Conservation (phyloP, 1,140 invertebrate species). For the Orchesella cincta region DNA sequence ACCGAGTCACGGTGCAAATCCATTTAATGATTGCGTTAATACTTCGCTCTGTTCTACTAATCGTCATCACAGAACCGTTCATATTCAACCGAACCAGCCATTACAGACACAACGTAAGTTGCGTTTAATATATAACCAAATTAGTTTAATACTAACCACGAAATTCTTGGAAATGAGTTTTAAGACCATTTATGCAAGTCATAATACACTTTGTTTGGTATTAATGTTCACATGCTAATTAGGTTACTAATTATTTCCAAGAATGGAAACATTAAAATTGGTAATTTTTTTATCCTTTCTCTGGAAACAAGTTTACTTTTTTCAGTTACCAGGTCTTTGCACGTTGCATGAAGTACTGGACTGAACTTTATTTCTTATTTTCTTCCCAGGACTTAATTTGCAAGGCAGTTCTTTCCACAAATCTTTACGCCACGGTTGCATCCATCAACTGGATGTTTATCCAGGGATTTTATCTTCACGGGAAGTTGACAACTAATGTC, state of each 20-base stretch:
- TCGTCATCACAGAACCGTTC: constrained; percentile 56
- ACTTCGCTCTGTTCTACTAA: constrained; percentile 56
- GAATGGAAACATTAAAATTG: too few relatives aligned
- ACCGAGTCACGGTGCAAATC: constrained; percentile 59
- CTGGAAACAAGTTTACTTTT: too few relatives aligned
- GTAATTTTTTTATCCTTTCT: too few relatives aligned
- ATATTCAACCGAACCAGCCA: constrained; percentile 44
- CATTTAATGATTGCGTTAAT: constrained; percentile 60
- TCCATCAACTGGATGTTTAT: constrained; percentile 65
- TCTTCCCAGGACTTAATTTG: constrained; percentile 59
- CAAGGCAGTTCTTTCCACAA: constrained; percentile 56
- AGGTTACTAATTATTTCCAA: too few relatives aligned
- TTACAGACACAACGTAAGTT: constrained; percentile 52
- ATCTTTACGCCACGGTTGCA: constrained; percentile 59
- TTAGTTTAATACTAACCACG: neutral
- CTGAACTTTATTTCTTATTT: too few relatives aligned
- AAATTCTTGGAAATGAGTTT: neutral
- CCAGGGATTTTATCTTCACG: constrained; percentile 61
- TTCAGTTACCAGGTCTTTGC: too few relatives aligned
- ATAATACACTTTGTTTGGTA: too few relatives aligned
- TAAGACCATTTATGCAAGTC: neutral
- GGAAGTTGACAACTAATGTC: constrained; percentile 59
- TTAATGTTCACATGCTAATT: too few relatives aligned
- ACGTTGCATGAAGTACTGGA: too few relatives aligned
- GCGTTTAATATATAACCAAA: too few relatives aligned